phyloP scores from a whole-genome alignment of 1,140 invertebrate genomes.

The Phortica variegata region DNA sequence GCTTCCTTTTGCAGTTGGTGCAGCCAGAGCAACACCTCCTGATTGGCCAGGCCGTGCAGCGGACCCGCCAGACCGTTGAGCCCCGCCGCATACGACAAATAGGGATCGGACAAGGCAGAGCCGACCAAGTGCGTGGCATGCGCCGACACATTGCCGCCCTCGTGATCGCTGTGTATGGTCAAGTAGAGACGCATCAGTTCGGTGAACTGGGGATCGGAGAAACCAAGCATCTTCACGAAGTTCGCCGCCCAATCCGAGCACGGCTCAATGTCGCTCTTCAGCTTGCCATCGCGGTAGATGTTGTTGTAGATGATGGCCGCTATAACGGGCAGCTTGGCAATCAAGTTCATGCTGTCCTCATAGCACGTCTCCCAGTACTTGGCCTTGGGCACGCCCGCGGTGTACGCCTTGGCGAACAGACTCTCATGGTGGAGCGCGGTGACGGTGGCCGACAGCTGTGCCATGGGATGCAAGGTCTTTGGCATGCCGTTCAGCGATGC shows the following conservation, averaged over 20 bases:
- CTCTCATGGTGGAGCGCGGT: constrained; percentile 89
- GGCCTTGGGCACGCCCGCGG: constrained; percentile 44
- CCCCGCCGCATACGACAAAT: constrained; percentile 87
- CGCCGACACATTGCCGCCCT: constrained; percentile 92
- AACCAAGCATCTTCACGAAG: constrained; percentile 87
- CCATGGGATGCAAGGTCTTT: constrained; percentile 90
- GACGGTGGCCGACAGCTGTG: constrained; percentile 88
- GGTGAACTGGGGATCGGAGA: constrained; percentile 77
- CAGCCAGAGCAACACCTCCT: constrained; percentile 84
- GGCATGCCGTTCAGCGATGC: constrained; percentile 92
- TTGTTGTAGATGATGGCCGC: constrained; percentile 92
- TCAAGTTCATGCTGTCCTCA: constrained; percentile 93
- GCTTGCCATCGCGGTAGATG: constrained; percentile 77
- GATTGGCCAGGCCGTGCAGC: constrained; percentile 92
- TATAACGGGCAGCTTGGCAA: constrained; percentile 88
- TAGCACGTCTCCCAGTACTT: constrained; percentile 71
- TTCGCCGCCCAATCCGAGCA: constrained; percentile 92
- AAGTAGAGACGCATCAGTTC: constrained; percentile 93
- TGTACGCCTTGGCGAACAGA: constrained; percentile 88
- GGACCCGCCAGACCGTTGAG: constrained; percentile 93
- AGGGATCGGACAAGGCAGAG: constrained; percentile 90
- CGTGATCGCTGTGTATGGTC: constrained; percentile 93
- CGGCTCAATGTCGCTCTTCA: constrained; percentile 78
- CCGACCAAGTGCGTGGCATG: constrained; percentile 92
- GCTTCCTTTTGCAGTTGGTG: constrained; percentile 75